Evolutionary conservation across 2,888 invertebrate species (phyloP), one percentile per base, ranked within the genome.

Genomic region (Scaptomyza caliginosa): DNA sequence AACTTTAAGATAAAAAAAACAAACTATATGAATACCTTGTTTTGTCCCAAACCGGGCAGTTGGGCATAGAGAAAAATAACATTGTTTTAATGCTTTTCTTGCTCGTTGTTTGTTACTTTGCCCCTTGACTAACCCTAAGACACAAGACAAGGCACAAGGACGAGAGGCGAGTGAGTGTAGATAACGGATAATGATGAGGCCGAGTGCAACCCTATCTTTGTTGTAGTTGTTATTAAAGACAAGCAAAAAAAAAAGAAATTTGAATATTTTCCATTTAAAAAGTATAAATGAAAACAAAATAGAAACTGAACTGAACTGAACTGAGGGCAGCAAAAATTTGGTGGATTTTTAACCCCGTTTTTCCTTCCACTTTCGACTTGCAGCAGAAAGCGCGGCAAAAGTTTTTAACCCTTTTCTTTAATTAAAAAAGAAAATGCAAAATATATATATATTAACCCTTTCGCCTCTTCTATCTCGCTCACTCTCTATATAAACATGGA

Each of bases 391-490:
- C 48, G 68, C 54, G 58, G 51, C 30, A 58, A 80, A 83, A 83
- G 67, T 82, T 85, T 87, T 87, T 85, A 87, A 83, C 87, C 83
- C 83, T 87, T 83, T 82, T 83, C 87, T 87, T 86, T 83, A 83
- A 83, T 83, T 83, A 83, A 87, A 85, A 83, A 79, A 85, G 67
- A 51, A 67, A 62, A 56, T 50, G 59, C 51, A 56, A 66, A 52
- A 77, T 54, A 52, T 71, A 66, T 50, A 57, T 24, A 45, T 40
- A 55, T 6, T 54, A 28, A 23, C 4, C 21, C 24, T 43, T n/a
- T 28, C 43, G 11, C 16, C 43, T 17, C 16, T 8, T 21, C n/a
- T 21, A 11, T n/a, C 3, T 38, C n/a, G n/a, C n/a, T n/a, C n/a
- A n/a, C n/a, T 42, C 10, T 28, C 32, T 34, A 48, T 32, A 60